Conservation (phyloP, 1,140 invertebrate genomes). For the Drosophila repleta region DNA sequence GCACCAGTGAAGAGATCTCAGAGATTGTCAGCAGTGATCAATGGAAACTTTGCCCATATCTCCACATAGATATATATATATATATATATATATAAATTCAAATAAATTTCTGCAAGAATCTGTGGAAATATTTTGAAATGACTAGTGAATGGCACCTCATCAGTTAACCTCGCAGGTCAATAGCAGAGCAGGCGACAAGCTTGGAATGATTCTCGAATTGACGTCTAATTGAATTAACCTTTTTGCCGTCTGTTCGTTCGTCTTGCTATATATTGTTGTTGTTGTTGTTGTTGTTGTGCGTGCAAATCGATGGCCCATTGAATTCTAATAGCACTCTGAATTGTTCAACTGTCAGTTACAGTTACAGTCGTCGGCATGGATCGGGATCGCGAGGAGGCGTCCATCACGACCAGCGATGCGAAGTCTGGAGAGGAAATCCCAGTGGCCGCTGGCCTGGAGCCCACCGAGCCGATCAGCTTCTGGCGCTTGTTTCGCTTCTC, state of each 20-base stretch:
- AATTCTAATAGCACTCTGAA: conserved; percentile 32
- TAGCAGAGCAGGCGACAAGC: conserved; percentile 49
- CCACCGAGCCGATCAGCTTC: conserved; percentile 63
- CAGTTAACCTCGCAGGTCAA: conserved; percentile 71
- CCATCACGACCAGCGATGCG: conserved; percentile 57
- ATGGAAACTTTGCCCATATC: not conserved
- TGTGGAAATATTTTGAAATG: conserved; percentile 8
- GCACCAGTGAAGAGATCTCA: not conserved
- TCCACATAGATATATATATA: not conserved
- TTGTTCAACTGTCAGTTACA: conserved; percentile 34
- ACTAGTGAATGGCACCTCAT: conserved; percentile 36
- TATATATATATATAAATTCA: not conserved
- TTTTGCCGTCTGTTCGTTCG: conserved; percentile 49
- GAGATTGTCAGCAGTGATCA: not conserved
- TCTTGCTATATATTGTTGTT: conserved; percentile 1
- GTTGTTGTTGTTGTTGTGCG: conserved; percentile 19
- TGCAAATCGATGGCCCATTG: conserved; percentile 52
- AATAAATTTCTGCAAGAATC: conserved; percentile 8
- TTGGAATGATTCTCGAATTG: conserved; percentile 36
- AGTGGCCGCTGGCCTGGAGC: conserved; percentile 62
- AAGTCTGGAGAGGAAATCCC: conserved; percentile 60
- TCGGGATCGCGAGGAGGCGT: conserved; percentile 71
- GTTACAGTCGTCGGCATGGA: conserved; percentile 53
- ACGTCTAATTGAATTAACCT: conserved; percentile 79
- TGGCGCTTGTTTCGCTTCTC: conserved; percentile 86